Base-by-base conservation (phyloP, 2,797 vertebrate genomes). In the Tadarida brasiliensis region DNA sequence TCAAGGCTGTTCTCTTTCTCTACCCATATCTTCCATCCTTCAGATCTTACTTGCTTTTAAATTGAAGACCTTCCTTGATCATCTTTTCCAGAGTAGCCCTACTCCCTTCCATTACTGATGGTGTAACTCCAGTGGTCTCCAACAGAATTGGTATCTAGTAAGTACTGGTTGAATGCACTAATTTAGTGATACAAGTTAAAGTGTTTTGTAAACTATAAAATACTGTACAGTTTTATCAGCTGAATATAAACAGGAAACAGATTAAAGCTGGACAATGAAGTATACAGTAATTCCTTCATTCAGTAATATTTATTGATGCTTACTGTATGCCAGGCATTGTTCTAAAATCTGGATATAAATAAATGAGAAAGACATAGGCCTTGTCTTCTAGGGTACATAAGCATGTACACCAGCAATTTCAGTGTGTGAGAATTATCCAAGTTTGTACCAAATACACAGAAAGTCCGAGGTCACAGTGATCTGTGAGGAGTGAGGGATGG, bases 51-150 rank as follows among this genome's bases (percentile, higher is more conserved):
- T 94, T 77, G 71, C 89, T 67, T 94, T 84, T 91, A 91, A 77
- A 88, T 88, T 88, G 92, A 96, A 96, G 95, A 96, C 56, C 84
- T 94, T 94, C 95, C 56, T 88, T 94, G 71, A 78, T 65, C 95
- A 91, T 96, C 77, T 65, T 59, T 96, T 94, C 88, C 92, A 49
- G 78, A 83, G 83, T 96, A 94, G 88, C 35, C 84, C 92, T 49
- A 87, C 63, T 56, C 74, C 56, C 57, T 96, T 91, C 77, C 63
- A 39, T 83, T 94, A 80, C 65, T 85, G 91, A 85, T 7, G 61
- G 26, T 84, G 84, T 94, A 87, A 73, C 88, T 88, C 84, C 88
- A 83, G 70, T 94, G 92, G 84, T 78, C 88, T 91, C 88, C 92
- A 84, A 51, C 77, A 94, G 92, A 96, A 88, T 44, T 91, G 56